A percentile compares a stretch with the other conserved stretches of the same genome.
Evolutionary conservation across 2,888 invertebrate genomes (phyloP).

Genomic region (Tiphia femorata): DNA sequence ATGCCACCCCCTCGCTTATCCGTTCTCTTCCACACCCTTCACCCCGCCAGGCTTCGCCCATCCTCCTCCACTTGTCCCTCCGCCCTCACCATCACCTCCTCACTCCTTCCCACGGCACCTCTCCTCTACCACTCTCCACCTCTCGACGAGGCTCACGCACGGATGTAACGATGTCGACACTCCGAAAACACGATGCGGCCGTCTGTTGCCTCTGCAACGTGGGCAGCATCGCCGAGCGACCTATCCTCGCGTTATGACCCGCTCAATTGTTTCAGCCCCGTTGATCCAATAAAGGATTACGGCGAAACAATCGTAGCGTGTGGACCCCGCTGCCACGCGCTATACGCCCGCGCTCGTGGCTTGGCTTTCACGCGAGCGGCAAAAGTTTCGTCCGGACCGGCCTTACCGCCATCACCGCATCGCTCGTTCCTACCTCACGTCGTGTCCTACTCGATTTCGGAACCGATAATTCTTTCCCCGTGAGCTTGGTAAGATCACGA

Average conservation of each 20-base stretch:
- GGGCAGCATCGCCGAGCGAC: conserved; percentile 24
- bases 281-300: conserved; percentile 68
- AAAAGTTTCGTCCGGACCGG: conserved; percentile 36
- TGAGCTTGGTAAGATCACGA: too few species aligned
- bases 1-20: conserved; percentile 47
- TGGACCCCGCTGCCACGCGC: conserved; percentile 31
- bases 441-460: neutral
- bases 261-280: conserved; percentile 68
- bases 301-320: conserved; percentile 65
- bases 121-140: too few species aligned
- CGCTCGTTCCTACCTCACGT: neutral
- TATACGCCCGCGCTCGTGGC: conserved; percentile 2
- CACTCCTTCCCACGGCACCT: neutral
- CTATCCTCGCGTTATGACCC: conserved; percentile 59
- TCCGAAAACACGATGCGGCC: conserved; percentile 42
- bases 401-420: conserved; percentile 7
- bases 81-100: conserved; percentile 9
- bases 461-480: too few species aligned
- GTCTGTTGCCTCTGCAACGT: too few species aligned
- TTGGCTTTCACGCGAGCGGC: conserved; percentile 51
- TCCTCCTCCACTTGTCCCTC: neutral
- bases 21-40: conserved; percentile 8
- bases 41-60: neutral
- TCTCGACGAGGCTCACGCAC: conserved; percentile 16
- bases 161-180: conserved; percentile 17